These are phyloP conservation scores for Craniophora ligustri DNA, from an alignment of 2,888 invertebrate species.

Conservation along the genomic window DNA sequence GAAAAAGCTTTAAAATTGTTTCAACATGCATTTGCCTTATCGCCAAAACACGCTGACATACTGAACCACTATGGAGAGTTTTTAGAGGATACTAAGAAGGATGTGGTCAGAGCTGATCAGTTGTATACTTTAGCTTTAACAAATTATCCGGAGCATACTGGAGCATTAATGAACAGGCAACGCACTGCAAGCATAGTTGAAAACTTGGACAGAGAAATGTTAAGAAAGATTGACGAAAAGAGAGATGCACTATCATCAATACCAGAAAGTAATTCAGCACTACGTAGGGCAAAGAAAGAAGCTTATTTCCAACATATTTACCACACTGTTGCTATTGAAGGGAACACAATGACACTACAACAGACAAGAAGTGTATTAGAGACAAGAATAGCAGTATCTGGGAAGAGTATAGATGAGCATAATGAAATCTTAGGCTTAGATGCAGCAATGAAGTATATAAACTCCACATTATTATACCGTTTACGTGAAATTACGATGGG, in stretches of 20 bases:
- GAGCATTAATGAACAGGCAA: constrained; percentile 93
- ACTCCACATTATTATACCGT: constrained; percentile 93
- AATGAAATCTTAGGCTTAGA: constrained; percentile 98
- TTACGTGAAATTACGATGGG: constrained; percentile 93
- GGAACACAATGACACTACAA: constrained; percentile 98
- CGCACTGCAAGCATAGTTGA: constrained; percentile 96
- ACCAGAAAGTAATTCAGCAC: constrained; percentile 93
- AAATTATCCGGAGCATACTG: constrained; percentile 94
- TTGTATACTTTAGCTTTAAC: constrained; percentile 95
- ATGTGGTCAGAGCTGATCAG: constrained; percentile 96
- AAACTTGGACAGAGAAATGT: constrained; percentile 94
- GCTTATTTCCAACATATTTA: constrained; percentile 98
- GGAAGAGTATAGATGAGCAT: constrained; percentile 98
- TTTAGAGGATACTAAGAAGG: constrained; percentile 94
- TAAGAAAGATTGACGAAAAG: constrained; percentile 94
- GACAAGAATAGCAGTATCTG: constrained; percentile 92
- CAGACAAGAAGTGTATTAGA: constrained; percentile 97
- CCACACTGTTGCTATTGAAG: constrained; percentile 99
- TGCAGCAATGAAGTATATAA: constrained; percentile 97
- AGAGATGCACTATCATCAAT: constrained; percentile 94
- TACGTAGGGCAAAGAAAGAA: constrained; percentile 96
- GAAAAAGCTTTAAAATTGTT: constrained; percentile 96
- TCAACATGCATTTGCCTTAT: constrained; percentile 96
- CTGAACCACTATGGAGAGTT: constrained; percentile 98
- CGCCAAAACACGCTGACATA: constrained; percentile 97